These are phyloP conservation scores for Drosophila grimshawi DNA, from an alignment of 1,140 invertebrate species.

Conservation along the genomic window DNA sequence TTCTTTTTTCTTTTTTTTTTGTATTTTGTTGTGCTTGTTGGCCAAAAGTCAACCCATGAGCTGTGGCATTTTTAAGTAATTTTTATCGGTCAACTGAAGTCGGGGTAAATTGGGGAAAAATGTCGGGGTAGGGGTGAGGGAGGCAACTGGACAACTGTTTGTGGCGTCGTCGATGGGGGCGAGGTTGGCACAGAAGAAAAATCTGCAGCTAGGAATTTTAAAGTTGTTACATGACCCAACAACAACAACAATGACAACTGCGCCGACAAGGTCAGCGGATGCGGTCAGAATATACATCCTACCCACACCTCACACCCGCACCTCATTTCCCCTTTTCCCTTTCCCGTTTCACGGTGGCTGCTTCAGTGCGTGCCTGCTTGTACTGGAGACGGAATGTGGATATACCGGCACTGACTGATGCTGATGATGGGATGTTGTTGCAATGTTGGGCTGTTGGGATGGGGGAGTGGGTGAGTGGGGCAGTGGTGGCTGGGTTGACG, in stretches of 20 bases:
- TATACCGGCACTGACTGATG: conserved; percentile 47
- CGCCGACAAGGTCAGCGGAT: conserved; percentile 60
- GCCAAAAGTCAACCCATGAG: conserved; percentile 84
- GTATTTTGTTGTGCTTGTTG: conserved; percentile 63
- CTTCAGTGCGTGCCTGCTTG: conserved; percentile 19
- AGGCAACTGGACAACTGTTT: conserved; percentile 21
- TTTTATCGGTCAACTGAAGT: conserved; percentile 74
- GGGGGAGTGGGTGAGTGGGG: not conserved
- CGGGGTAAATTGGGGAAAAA: not conserved
- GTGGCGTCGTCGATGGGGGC: conserved; percentile 10
- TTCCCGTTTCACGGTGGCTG: not conserved
- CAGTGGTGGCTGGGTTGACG: not conserved
- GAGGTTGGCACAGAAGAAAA: conserved; percentile 32
- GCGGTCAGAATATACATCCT: conserved; percentile 34
- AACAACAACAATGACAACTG: conserved; percentile 45
- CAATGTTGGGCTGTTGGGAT: conserved; percentile 7
- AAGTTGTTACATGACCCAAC: conserved; percentile 52
- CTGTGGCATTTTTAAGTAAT: conserved; percentile 84
- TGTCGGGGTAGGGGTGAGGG: not conserved
- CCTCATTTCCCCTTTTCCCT: not conserved
- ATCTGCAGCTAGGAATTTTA: conserved; percentile 54
- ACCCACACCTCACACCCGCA: no score
- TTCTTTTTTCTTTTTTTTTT: conserved; percentile 33
- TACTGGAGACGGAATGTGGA: not conserved
- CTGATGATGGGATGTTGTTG: conserved; percentile 21